phyloP scores from a whole-genome alignment of 2,113 vertebrate species.

The Phocoena phocoena region DNA sequence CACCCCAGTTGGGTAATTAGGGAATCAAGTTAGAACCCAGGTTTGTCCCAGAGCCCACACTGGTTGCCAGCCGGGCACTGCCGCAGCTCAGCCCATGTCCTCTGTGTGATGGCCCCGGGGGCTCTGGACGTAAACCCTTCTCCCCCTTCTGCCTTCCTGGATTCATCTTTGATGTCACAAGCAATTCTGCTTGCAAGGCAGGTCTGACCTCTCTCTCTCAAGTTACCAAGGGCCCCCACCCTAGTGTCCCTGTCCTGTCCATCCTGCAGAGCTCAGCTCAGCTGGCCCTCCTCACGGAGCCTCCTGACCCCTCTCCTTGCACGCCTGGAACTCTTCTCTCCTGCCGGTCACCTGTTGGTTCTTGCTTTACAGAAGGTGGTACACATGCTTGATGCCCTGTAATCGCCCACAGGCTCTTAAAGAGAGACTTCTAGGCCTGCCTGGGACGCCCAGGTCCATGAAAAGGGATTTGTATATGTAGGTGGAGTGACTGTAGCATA shows the following conservation, averaged over 20 bases:
- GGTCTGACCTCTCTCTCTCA: neutral
- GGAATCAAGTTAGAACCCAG: neutral
- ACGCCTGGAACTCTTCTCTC: neutral
- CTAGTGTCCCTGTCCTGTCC: neutral
- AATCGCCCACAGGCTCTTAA: neutral
- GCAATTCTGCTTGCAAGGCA: neutral
- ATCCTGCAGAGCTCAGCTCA: neutral
- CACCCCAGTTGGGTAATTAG: neutral
- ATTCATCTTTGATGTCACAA: neutral
- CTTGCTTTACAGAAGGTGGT: neutral
- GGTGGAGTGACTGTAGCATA: neutral
- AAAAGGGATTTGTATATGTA: neutral
- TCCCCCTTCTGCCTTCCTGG: neutral
- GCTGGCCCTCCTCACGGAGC: neutral
- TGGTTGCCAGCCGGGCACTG: neutral
- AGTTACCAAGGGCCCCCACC: neutral
- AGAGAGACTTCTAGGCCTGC: neutral
- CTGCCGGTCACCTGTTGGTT: neutral
- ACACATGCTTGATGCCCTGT: fast-evolving
- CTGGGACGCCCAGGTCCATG: too few species aligned
- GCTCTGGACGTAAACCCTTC: neutral
- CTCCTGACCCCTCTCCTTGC: neutral
- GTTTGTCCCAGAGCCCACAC: neutral
- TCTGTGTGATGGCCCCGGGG: neutral
- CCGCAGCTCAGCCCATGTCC: neutral